A percentile compares a stretch with the other conserved stretches of the same genome.
Evolutionary conservation across 2,113 vertebrate genomes (phyloP).

Genomic region (Pollimyrus isidori): DNA sequence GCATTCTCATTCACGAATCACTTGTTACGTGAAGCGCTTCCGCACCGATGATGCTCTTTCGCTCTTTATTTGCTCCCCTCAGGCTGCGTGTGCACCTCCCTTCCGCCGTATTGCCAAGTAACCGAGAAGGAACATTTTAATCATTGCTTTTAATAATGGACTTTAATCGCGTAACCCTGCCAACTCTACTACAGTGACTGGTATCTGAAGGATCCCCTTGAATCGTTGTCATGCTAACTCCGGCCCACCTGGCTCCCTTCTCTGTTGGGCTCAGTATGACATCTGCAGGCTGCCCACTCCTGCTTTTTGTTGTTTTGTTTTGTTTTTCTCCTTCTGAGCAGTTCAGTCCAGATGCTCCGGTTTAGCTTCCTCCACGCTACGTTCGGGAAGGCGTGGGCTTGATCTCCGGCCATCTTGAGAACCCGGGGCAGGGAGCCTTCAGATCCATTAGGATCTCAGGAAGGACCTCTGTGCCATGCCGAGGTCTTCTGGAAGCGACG

Average conservation of each 20-base stretch:
- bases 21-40: too few species aligned
- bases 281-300: background rate
- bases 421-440: background rate
- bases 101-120: too few species aligned
- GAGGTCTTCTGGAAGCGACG: background rate
- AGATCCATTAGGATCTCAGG: background rate
- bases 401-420: background rate
- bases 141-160: too few species aligned
- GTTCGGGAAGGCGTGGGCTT: background rate
- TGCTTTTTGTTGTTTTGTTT: background rate
- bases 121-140: too few species aligned
- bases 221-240: background rate
- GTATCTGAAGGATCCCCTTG: background rate
- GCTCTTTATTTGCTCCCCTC: too few species aligned
- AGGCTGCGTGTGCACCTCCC: too few species aligned
- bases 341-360: background rate
- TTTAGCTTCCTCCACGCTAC: background rate
- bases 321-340: background rate
- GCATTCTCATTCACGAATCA: too few species aligned
- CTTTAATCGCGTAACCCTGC: too few species aligned
- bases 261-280: background rate
- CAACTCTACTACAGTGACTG: too few species aligned
- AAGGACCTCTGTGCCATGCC: background rate
- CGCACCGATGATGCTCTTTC: too few species aligned
- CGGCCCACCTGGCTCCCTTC: too few species aligned